Base-by-base conservation (phyloP, 2,888 invertebrate genomes). In the Lithophane leautieri region DNA sequence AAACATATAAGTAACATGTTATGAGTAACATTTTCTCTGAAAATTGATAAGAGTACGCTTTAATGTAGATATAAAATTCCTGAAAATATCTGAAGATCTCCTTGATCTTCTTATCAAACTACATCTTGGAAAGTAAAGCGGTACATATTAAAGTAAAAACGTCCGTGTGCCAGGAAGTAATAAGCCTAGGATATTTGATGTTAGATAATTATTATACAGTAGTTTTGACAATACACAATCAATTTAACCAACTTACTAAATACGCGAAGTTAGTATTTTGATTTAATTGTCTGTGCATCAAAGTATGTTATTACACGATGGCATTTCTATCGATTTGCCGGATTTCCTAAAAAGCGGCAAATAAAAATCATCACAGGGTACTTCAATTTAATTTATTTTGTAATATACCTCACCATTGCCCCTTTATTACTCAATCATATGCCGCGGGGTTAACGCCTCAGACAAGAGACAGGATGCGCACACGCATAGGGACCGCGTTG, bases 401-500 rank as follows among this genome's bases (percentile, higher is more conserved):
- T 19, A 12, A 42, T 42, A 9, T 7, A 42, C 42, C 19, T 52
- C 34, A 1, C 54, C 66, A 66, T 54, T 60, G 16, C 47, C 14
- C 14, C 19, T 50, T 60, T 6, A 74, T 61, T 56, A 67, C 28
- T 52, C 28, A 68, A 70, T 71, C 11, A 22, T n/a, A n/a, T 9
- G 22, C 11, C 34, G 9, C 50, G 34, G 50, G 68, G 65, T 54
- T 65, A 78, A 69, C 44, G 73, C 50, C 79, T 73, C 44, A 47
- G 34, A 22, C 22, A 22, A 34, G 22, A 7, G 58, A 52, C 79
- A 73, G 79, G 84, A 81, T 73, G 81, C 84, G 78, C 63, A 68
- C 3, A 19, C 84, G 84, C 69, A 79, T 70, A 79, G 82, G 69
- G 72, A 68, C 73, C 84, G 25, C 25, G 12, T 28, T 61, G 68